phyloP scores from a whole-genome alignment of 2,888 invertebrate species.

The Emmelina monodactyla region DNA sequence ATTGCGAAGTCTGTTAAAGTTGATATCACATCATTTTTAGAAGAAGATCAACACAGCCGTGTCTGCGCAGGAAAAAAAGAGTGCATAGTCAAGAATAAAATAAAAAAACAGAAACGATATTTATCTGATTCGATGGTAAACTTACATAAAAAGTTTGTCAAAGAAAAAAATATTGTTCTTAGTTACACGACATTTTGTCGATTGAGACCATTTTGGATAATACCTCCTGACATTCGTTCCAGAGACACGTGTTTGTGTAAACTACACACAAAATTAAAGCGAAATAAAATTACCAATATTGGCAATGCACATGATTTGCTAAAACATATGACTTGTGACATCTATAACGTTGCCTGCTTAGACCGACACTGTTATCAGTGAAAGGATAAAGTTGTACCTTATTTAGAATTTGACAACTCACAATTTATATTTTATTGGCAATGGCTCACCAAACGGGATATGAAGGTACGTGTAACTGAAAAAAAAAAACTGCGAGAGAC shows the following conservation, averaged over 20 bases:
- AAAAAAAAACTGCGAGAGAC: too few relatives aligned
- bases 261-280: slow-evolving; percentile 9
- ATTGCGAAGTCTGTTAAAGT: too few relatives aligned
- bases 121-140: slow-evolving; percentile 7
- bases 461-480: too few relatives aligned
- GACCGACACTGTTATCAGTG: too few relatives aligned
- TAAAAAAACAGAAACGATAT: slow-evolving; percentile 10
- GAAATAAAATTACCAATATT: slow-evolving; percentile 6
- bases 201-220: slow-evolving; percentile 10
- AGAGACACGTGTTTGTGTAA: slow-evolving; percentile 12
- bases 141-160: slow-evolving; percentile 6
- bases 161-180: slow-evolving; percentile 1
- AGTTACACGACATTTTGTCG: slow-evolving; percentile 10
- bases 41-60: slow-evolving; percentile 5
- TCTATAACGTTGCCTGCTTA: too few relatives aligned
- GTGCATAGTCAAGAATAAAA: slow-evolving; percentile 4
- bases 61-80: slow-evolving; percentile 9
- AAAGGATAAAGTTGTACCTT: too few relatives aligned
- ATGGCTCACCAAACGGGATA: too few relatives aligned
- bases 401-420: too few relatives aligned
- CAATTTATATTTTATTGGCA: too few relatives aligned
- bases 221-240: slow-evolving; percentile 6
- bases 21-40: slow-evolving; percentile 5
- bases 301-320: background rate
- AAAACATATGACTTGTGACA: too few relatives aligned